Evolutionary conservation across 2,797 vertebrate species (phyloP).

Genomic region (Pangasius larnaudii): DNA sequence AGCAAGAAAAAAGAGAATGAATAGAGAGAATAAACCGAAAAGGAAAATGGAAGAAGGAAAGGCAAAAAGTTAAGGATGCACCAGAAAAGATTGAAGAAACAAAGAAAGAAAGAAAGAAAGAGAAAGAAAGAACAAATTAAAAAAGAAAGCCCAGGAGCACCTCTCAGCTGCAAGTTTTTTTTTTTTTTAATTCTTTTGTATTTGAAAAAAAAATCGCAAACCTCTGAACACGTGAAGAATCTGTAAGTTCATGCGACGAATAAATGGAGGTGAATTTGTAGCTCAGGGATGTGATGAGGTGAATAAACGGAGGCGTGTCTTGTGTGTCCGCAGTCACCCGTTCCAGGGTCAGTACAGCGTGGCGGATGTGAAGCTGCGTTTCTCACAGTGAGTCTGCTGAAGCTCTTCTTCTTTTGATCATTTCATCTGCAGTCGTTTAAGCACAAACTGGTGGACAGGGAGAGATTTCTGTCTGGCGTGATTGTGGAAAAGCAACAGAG

Average conservation of each 20-base stretch:
- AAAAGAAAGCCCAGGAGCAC: no score
- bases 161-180: no score
- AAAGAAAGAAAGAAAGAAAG: neutral
- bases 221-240: neutral
- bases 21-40: neutral
- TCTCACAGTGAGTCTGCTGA: conserved; percentile 91
- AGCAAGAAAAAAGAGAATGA: neutral
- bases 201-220: neutral
- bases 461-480: neutral
- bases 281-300: neutral
- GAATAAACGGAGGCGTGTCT: neutral
- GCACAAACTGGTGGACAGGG: neutral
- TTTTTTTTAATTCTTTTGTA: neutral
- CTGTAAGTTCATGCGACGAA: neutral
- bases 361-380: conserved; percentile 89
- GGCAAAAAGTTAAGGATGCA: neutral
- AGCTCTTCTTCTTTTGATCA: neutral
- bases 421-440: neutral
- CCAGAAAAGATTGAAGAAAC: neutral
- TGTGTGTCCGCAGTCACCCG: conserved; percentile 81
- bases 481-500: no score
- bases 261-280: neutral
- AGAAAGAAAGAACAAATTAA: neutral
- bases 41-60: neutral
- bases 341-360: conserved; percentile 98